A percentile compares a stretch with the other conserved stretches of the same genome.
These are phyloP conservation scores for Grammomys surdaster DNA, from an alignment of 2,113 vertebrate genomes.

Conservation along the genomic window DNA sequence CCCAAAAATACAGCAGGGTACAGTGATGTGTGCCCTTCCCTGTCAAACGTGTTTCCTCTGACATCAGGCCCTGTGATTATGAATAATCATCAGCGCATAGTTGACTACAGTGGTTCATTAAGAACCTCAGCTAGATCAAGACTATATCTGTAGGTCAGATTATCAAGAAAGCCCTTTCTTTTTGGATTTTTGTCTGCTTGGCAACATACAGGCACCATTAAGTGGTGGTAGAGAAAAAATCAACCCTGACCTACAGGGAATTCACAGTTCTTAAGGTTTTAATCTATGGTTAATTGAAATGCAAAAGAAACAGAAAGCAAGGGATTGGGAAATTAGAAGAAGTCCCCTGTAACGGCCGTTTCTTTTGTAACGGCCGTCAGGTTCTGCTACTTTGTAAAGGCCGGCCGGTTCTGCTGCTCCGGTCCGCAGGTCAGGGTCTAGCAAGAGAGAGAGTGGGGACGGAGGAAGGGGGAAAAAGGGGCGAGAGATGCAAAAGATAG, in stretches of 20 bases:
- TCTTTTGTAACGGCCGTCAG: no score
- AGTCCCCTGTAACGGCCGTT: neutral
- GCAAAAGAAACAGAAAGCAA: neutral
- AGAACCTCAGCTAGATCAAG: neutral
- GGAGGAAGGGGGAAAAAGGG: no score
- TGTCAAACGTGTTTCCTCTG: neutral
- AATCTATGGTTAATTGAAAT: neutral
- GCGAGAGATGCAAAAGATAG: no score
- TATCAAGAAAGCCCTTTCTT: neutral
- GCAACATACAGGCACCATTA: neutral
- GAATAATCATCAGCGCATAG: neutral
- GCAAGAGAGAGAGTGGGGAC: no score
- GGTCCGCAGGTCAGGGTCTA: no score
- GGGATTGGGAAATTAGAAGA: neutral
- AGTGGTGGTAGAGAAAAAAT: neutral
- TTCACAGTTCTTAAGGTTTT: neutral
- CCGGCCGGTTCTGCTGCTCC: no score
- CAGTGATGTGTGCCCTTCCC: neutral
- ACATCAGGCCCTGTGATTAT: neutral
- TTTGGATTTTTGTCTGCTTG: neutral
- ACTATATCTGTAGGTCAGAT: neutral
- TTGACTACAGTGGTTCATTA: neutral
- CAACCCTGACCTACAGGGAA: accelerated
- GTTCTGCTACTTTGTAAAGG: no score
- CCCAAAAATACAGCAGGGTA: neutral